Conservation (phyloP, 2,888 invertebrate species). For the Eupelmus urozonus region DNA sequence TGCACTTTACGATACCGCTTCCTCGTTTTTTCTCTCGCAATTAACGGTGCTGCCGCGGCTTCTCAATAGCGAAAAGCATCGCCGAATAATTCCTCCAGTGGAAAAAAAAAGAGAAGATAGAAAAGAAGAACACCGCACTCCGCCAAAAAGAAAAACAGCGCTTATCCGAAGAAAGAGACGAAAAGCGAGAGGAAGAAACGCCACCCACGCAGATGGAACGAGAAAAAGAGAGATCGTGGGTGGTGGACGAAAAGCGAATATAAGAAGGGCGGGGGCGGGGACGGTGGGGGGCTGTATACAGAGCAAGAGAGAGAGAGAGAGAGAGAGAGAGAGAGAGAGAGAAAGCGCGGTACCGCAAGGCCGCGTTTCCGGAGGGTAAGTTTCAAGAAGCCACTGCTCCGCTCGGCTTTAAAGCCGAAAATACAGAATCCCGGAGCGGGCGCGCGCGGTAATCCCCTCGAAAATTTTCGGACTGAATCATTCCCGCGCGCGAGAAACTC, state of each 20-base stretch:
- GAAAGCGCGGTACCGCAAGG: constrained; percentile 50
- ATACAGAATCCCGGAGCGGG: constrained; percentile 13
- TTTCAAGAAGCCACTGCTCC: constrained; percentile 48
- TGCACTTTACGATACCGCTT: background rate
- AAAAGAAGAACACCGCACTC: background rate
- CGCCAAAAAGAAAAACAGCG: constrained; percentile 35
- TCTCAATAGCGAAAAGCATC: constrained; percentile 22
- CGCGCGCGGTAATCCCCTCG: constrained; percentile 12
- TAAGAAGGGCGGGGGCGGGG: constrained; percentile 11
- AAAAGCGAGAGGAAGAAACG: constrained; percentile 17
- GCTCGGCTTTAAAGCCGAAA: constrained; percentile 44
- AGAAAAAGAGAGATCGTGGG: constrained; percentile 45
- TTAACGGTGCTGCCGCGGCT: constrained; percentile 9
- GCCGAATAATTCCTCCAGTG: background rate
- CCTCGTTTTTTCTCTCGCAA: background rate
- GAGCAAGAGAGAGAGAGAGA: background rate
- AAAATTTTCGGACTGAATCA: constrained; percentile 36
- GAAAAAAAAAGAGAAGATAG: background rate
- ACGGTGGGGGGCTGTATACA: background rate
- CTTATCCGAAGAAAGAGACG: constrained; percentile 32
- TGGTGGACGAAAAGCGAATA: constrained; percentile 35
- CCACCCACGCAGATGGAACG: constrained; percentile 24
- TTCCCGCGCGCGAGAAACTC: background rate
- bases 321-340: constrained; percentile 18
- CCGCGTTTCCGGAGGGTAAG: constrained; percentile 46